Conservation (phyloP, 2,113 vertebrate species). For the Tachuris rubrigastra region DNA sequence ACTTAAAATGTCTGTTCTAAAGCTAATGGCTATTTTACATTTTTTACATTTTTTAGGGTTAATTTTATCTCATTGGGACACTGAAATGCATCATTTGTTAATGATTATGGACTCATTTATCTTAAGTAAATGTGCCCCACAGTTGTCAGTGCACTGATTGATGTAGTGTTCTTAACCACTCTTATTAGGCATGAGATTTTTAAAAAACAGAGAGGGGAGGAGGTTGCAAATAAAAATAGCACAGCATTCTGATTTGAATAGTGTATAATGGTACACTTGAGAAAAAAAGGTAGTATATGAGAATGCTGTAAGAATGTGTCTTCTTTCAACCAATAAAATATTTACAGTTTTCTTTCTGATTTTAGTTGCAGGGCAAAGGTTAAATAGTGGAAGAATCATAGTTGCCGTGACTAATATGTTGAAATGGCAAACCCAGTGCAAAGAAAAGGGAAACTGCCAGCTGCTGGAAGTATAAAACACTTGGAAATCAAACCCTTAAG, state of each 20-base stretch:
- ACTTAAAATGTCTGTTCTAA: background rate
- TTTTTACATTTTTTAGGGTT: too few relatives aligned
- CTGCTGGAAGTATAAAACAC: background rate
- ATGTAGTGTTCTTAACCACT: background rate
- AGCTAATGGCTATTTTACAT: background rate
- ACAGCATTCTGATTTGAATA: background rate
- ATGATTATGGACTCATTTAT: background rate
- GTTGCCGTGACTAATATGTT: background rate
- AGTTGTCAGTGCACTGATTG: background rate
- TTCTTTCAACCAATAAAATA: background rate
- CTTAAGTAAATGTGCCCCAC: background rate
- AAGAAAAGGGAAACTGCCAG: background rate
- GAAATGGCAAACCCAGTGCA: background rate
- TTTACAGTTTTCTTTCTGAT: background rate
- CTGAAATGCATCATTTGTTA: background rate
- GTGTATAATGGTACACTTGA: background rate
- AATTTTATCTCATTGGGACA: background rate
- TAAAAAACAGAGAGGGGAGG: fast-evolving
- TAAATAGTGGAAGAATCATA: background rate
- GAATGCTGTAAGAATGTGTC: background rate
- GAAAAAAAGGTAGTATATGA: background rate
- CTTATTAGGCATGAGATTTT: background rate
- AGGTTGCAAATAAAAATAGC: background rate
- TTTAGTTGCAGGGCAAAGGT: background rate
- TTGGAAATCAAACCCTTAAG: background rate